These are phyloP conservation scores for Diarsia dahlii DNA, from an alignment of 2,888 invertebrate genomes.

Conservation along the genomic window DNA sequence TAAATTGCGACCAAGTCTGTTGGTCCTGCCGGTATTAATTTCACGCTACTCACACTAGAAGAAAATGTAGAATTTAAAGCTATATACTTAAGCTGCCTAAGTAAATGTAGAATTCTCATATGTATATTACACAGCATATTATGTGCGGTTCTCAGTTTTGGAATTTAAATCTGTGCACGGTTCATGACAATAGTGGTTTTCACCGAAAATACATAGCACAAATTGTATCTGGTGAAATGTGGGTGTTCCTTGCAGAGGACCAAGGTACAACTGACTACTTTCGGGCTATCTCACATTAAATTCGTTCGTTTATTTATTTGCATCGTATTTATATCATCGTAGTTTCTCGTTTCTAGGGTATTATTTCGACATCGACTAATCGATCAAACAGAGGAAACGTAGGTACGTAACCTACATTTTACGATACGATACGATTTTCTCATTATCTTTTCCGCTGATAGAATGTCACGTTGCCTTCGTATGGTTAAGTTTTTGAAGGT, in stretches of 20 bases:
- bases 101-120: constrained; percentile 10
- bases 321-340: not conserved
- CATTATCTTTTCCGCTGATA: no score
- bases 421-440: no score
- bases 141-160: not conserved
- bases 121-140: not conserved
- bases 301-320: not conserved
- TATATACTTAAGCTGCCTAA: not conserved
- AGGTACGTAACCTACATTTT: no score
- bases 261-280: not conserved
- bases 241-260: not conserved
- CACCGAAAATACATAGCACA: not conserved
- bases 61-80: constrained; percentile 11
- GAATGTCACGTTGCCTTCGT: not conserved
- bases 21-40: constrained; percentile 30
- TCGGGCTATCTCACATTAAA: not conserved
- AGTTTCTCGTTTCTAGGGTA: not conserved
- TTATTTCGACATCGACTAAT: no score
- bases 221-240: not conserved
- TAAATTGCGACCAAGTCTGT: constrained; percentile 29
- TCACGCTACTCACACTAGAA: constrained; percentile 34
- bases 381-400: no score
- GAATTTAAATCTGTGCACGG: not conserved
- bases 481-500: not conserved
- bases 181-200: not conserved